Evolutionary conservation across 2,888 invertebrate genomes (phyloP), one percentile per base, ranked within the genome.

Genomic region (Dolichopus griseipennis): DNA sequence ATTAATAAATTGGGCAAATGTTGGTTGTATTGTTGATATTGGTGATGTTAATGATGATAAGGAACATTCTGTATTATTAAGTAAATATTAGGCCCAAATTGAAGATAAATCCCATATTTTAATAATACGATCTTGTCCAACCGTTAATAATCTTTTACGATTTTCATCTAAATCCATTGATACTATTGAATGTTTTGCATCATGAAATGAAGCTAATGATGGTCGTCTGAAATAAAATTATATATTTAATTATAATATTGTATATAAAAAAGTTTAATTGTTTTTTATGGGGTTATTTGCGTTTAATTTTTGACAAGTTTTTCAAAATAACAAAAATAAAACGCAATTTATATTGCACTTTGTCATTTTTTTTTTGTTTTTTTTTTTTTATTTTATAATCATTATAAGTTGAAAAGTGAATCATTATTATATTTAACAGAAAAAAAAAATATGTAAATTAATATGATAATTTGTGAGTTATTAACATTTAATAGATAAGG

Each of bases 71-170:
- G 52, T 52, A 52, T 52, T 18, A 52, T 52, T 52, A 15, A 52
- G 37, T 65, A 69, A 52, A 52, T 74, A 76, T 77, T 77, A 77
- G 72, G 76, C 76, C 81, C 81, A 82, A 73, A 91, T 83, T 66
- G 90, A 88, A 68, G 90, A 86, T 70, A 93, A 85, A 80, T 93
- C 93, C 94, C 94, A 94, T 74, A 94, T 86, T 84, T 98, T 97
- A 77, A 99, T 94, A 74, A 97, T 85, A 75, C 95, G 88, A 83
- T 99, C 98, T 79, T 93, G 93, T 33, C 98, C 98, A 63, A 96
- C 93, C 4, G 97, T 95, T 71, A 96, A 85, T 78, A 98, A 86
- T 76, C 91, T 88, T 76, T 92, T 92, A 64, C 92, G 88, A 66
- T 92, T 88, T 79, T 94, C 93, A 83, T 97, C 96, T 72, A 97